Evolutionary conservation across 2,113 vertebrate species (phyloP).

Genomic region (Tupaia chinensis): DNA sequence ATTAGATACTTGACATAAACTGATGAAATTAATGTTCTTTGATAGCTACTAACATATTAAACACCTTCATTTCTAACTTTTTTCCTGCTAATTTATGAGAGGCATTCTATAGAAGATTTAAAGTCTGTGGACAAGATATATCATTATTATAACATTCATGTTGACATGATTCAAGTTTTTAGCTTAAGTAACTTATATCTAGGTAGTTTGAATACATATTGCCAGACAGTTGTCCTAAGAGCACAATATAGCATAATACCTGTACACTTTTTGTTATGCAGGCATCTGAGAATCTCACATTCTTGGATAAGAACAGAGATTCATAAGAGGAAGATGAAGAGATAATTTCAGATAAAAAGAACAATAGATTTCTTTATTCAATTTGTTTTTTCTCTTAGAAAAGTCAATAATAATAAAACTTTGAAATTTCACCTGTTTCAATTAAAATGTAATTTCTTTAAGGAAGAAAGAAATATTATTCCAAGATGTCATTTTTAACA

Average conservation of each 20-base stretch:
- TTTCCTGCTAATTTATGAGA: neutral
- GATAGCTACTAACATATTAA: neutral
- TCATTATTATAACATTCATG: neutral
- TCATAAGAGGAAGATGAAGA: neutral
- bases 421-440: neutral
- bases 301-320: neutral
- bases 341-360: neutral
- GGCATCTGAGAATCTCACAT: neutral
- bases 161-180: neutral
- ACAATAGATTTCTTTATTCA: neutral
- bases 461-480: neutral
- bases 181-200: neutral
- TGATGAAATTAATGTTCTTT: neutral
- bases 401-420: neutral
- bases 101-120: fast-evolving
- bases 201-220: neutral
- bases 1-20: neutral
- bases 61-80: neutral
- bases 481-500: neutral
- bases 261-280: neutral
- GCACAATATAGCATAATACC: neutral
- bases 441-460: neutral
- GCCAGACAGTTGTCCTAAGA: neutral
- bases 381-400: neutral
- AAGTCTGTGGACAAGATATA: fast-evolving